Evolutionary conservation across 30 jellyfish, hydroid and myxozoan species (phyloP).

Genomic region (Aurelia aurita): DNA sequence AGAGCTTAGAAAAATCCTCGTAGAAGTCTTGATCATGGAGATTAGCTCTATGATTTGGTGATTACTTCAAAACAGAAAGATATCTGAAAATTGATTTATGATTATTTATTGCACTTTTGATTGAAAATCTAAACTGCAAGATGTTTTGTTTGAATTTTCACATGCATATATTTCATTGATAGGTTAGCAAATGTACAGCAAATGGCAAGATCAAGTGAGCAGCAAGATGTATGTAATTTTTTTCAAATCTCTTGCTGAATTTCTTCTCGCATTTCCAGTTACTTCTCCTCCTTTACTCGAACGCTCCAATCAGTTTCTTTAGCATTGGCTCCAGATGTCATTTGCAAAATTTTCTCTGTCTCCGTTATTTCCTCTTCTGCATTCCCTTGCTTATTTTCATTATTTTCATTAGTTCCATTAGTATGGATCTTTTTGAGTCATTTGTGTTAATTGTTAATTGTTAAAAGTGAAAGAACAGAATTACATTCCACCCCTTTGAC

Average conservation of each 20-base stretch:
- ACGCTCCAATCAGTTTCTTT: neutral
- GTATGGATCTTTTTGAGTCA: too few relatives aligned
- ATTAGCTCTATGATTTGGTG: too few relatives aligned
- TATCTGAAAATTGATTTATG: neutral
- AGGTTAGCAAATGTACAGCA: slow-evolving; percentile 77
- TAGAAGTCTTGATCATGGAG: too few relatives aligned
- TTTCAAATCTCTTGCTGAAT: neutral
- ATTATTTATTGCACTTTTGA: neutral
- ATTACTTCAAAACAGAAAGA: neutral
- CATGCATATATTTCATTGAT: neutral
- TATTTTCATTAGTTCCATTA: too few relatives aligned
- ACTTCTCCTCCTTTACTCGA: neutral
- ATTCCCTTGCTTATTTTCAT: too few relatives aligned
- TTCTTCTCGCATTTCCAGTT: neutral
- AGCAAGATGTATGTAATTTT: slow-evolving; percentile 48
- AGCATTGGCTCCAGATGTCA: too few relatives aligned
- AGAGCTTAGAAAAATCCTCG: too few relatives aligned
- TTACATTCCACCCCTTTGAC: too few relatives aligned
- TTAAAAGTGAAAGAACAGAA: too few relatives aligned
- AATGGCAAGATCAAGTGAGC: slow-evolving; percentile 61
- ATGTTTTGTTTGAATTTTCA: neutral
- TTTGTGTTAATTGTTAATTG: too few relatives aligned
- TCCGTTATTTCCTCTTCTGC: too few relatives aligned
- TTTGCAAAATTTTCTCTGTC: too few relatives aligned
- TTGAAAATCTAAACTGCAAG: neutral